A percentile compares a stretch with the other conserved stretches of the same genome.
Evolutionary conservation across 2,113 vertebrate genomes (phyloP).

Genomic region (Thermophis baileyi): DNA sequence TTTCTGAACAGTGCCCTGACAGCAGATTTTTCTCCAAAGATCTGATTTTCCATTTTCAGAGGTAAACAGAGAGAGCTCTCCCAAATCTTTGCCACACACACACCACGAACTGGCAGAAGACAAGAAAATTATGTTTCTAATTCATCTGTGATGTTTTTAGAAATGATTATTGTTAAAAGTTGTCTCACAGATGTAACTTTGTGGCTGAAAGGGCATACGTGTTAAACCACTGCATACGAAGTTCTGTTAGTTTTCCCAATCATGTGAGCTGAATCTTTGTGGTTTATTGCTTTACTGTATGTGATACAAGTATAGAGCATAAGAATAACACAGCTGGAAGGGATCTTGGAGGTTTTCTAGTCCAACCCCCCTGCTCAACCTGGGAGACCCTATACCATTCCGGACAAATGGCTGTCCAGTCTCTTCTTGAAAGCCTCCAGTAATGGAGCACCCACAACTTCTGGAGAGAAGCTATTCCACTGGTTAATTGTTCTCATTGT

Average conservation of each 20-base stretch:
- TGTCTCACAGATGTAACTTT: not conserved
- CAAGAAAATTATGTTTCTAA: not conserved
- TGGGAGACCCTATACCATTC: not conserved
- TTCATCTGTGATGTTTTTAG: not conserved
- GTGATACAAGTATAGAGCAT: not conserved
- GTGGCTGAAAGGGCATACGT: not conserved
- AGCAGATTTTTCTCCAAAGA: constrained; percentile 27
- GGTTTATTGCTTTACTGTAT: not conserved
- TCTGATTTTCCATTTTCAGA: not conserved
- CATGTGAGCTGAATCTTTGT: not conserved
- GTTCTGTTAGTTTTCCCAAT: not conserved
- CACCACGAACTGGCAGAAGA: not conserved
- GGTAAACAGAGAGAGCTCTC: not conserved
- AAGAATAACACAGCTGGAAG: not conserved
- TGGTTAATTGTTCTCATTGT: not conserved
- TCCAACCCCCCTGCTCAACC: not conserved
- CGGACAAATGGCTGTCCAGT: not conserved
- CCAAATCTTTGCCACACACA: not conserved
- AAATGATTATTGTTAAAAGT: not conserved
- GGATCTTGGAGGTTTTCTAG: not conserved
- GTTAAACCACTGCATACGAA: not conserved
- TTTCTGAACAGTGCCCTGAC: constrained; percentile 28
- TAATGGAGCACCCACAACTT: not conserved
- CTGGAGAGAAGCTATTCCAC: not conserved
- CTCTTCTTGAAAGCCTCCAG: not conserved